Evolutionary conservation across 2,113 vertebrate species (phyloP).

Genomic region (Xiphorhynchus elegans): DNA sequence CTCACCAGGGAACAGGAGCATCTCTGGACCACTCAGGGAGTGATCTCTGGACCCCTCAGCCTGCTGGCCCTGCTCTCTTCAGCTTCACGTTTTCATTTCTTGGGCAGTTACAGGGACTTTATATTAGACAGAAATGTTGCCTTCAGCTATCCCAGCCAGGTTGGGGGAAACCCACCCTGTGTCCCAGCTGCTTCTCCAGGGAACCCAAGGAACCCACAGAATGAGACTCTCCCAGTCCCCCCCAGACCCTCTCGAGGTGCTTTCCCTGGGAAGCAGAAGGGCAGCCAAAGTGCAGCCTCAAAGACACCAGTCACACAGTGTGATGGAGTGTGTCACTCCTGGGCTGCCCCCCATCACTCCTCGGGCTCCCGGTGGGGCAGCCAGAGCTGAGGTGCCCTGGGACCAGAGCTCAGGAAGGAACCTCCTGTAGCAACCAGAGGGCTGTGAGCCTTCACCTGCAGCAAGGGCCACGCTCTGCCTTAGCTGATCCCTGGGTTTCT

Average conservation of each 20-base stretch:
- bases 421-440: rapidly evolving
- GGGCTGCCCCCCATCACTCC: no score
- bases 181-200: background rate
- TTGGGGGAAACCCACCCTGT: background rate
- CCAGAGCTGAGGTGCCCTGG: background rate
- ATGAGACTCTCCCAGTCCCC: background rate
- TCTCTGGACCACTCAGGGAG: background rate
- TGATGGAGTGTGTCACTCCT: rapidly evolving
- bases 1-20: background rate
- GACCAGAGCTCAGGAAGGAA: rapidly evolving
- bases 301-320: rapidly evolving
- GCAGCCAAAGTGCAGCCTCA: background rate
- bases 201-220: background rate
- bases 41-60: background rate
- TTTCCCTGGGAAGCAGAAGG: background rate
- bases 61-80: background rate
- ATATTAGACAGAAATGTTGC: background rate
- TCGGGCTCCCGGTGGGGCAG: background rate
- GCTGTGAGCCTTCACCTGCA: background rate
- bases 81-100: background rate
- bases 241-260: no score
- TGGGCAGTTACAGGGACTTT: background rate
- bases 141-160: background rate
- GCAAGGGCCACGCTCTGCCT: rapidly evolving
- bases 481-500: background rate